phyloP scores from a whole-genome alignment of 2,797 vertebrate genomes.

The Propithecus deckenii region DNA sequence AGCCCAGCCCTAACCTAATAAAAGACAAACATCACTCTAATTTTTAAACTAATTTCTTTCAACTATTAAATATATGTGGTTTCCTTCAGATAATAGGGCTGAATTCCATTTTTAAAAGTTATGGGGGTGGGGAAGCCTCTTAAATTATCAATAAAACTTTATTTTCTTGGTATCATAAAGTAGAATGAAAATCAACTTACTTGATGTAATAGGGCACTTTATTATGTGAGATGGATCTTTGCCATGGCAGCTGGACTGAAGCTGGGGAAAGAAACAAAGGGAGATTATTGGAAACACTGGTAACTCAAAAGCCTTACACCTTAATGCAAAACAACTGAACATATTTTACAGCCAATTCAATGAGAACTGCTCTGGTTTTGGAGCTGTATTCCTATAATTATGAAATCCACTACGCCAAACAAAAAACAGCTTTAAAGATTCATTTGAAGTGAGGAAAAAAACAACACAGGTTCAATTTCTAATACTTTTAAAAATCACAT shows the following conservation, averaged over 20 bases:
- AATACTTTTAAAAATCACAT: not conserved
- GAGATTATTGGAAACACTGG: conserved; percentile 64
- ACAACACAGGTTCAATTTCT: conserved; percentile 36
- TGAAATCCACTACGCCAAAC: conserved; percentile 67
- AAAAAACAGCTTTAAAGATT: conserved; percentile 54
- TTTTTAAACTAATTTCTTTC: conserved; percentile 58
- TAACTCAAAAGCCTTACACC: not conserved
- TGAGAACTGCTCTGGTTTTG: conserved; percentile 16
- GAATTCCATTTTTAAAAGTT: conserved; percentile 37
- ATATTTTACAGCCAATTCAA: conserved; percentile 49
- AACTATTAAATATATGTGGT: not conserved
- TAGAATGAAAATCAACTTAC: conserved; percentile 89
- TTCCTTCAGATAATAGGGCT: conserved; percentile 10
- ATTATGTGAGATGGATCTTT: conserved; percentile 97
- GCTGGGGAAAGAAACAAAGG: conserved; percentile 86
- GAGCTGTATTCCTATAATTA: conserved; percentile 62
- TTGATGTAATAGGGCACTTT: conserved; percentile 99
- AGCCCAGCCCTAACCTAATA: not conserved
- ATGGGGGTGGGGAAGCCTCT: not conserved
- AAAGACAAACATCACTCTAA: not conserved
- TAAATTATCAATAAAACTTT: conserved; percentile 13
- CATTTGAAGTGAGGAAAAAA: conserved; percentile 58
- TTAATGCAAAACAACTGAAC: conserved; percentile 65
- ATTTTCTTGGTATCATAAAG: conserved; percentile 47
- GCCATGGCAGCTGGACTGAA: conserved; percentile 97